Evolutionary conservation across 2,113 vertebrate genomes (phyloP).

Genomic region (Syngnathus scovelli): DNA sequence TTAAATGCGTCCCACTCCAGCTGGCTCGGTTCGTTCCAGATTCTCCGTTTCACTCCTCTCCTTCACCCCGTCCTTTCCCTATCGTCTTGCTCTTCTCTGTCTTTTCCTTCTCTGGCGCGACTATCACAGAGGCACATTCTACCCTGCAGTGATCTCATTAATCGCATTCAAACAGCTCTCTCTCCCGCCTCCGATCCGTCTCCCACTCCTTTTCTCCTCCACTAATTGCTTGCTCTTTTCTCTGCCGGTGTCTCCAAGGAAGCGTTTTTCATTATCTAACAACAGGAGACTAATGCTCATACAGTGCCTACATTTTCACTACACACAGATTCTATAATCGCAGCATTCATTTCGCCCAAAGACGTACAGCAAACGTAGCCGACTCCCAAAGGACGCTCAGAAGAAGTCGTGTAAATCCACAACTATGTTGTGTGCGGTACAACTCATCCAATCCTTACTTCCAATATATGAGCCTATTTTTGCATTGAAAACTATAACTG

Average conservation of each 20-base stretch:
- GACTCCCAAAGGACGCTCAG: slow-evolving; percentile 28
- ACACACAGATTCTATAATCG: slow-evolving; percentile 38
- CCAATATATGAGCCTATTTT: background rate
- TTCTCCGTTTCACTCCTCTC: background rate
- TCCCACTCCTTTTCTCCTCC: slow-evolving; percentile 40
- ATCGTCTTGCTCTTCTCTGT: slow-evolving; percentile 21
- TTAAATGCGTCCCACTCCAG: slow-evolving; percentile 19
- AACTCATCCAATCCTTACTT: background rate
- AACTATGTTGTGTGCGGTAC: slow-evolving; percentile 15
- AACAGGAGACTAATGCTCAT: slow-evolving; percentile 53
- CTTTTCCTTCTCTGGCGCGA: slow-evolving; percentile 33
- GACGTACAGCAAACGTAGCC: slow-evolving; percentile 6
- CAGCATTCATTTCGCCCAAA: slow-evolving; percentile 29
- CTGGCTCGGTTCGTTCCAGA: background rate
- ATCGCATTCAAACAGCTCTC: slow-evolving; percentile 64
- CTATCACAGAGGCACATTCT: slow-evolving; percentile 60
- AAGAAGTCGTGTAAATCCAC: slow-evolving; percentile 25
- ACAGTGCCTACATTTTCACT: slow-evolving; percentile 37
- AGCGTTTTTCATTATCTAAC: slow-evolving; percentile 58
- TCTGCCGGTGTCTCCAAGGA: slow-evolving; percentile 55
- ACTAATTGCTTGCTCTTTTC: slow-evolving; percentile 64
- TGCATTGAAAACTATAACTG: background rate
- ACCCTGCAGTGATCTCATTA: slow-evolving; percentile 72
- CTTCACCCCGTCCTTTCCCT: background rate
- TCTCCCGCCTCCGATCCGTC: slow-evolving; percentile 35